Evolutionary conservation across 1,140 invertebrate species (phyloP).

Genomic region (Neodiprion virginianus): DNA sequence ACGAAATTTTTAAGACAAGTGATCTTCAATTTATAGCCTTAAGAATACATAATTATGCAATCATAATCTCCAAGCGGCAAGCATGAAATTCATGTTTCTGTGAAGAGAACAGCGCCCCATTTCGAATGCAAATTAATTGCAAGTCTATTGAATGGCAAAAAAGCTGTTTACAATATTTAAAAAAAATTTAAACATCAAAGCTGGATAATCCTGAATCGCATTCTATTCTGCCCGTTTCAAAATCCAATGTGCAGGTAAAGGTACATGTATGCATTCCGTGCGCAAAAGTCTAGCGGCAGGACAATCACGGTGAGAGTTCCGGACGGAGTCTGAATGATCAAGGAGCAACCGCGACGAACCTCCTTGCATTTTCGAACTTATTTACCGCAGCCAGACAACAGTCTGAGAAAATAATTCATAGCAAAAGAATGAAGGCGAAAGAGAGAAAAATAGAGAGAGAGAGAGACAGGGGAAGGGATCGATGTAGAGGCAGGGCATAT

Average conservation of each 20-base stretch:
- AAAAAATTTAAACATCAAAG: neutral
- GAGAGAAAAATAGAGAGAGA: neutral
- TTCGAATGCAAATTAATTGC: too few species aligned
- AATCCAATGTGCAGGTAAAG: neutral
- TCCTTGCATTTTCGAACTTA: too few species aligned
- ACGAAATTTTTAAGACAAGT: too few species aligned
- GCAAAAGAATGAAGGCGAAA: neutral
- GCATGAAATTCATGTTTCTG: too few species aligned
- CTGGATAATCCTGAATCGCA: neutral
- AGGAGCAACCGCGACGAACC: neutral
- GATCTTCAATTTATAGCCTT: too few species aligned
- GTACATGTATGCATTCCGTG: neutral
- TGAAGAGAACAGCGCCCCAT: too few species aligned
- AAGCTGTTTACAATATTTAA: neutral
- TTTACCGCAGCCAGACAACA: too few species aligned
- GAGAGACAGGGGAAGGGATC: neutral
- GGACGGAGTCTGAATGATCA: neutral
- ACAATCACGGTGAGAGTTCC: neutral
- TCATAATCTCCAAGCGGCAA: too few species aligned
- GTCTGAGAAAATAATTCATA: neutral
- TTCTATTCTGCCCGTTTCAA: neutral
- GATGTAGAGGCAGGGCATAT: neutral
- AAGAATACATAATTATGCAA: too few species aligned
- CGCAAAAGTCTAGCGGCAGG: too few species aligned
- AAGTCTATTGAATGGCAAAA: too few species aligned